Base-by-base conservation (phyloP, 2,797 vertebrate genomes). In the Eupleurogrammus muticus region DNA sequence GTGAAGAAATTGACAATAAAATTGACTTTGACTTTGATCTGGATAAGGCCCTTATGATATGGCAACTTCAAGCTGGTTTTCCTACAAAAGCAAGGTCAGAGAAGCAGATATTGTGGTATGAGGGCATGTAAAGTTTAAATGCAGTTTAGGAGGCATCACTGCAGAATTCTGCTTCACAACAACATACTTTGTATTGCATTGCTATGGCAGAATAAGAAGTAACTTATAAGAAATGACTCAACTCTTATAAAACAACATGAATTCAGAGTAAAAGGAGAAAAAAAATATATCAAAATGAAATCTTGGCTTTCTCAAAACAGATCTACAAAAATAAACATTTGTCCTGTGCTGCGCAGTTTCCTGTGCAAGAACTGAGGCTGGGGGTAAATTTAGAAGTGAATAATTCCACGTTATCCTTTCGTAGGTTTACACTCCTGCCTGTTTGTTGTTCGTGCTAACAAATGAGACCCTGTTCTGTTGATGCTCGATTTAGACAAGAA, bases 231-330 rank as follows among this genome's bases (percentile, higher is more conserved):
- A n/a, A 66, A 58, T 77, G 52, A 77, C 47, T 62, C 75, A 72
- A 48, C 38, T 17, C 36, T 58, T 63, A 67, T 48, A 34, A 47
- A 66, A 77, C 55, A 60, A 50, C 56, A 51, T 56, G 50, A 51
- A 57, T 14, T 7, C 12, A 50, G 44, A 51, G 61, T 35, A 20
- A 52, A 19, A 34, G 50, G 44, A 51, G 61, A 24, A 20, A 52
- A 19, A 34, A 34, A 44, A 44, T 17, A 40, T 67, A 19, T n/a
- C n/a, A n/a, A n/a, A 67, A 32, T 5, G 5, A 57, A 35, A 8
- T 13, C 17, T 77, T 53, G 62, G 62, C 9, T 48, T 66, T 57
- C 34, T 42, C 23, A 40, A 32, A 36, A 47, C 16, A 38, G 11
- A 44, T 66, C n/a, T 59, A 49, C 49, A 54, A 50, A 70, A 55